A percentile compares a stretch with the other conserved stretches of the same genome.
Evolutionary conservation across 2,888 invertebrate genomes (phyloP).

Genomic region (Sarcophaga subvicina): DNA sequence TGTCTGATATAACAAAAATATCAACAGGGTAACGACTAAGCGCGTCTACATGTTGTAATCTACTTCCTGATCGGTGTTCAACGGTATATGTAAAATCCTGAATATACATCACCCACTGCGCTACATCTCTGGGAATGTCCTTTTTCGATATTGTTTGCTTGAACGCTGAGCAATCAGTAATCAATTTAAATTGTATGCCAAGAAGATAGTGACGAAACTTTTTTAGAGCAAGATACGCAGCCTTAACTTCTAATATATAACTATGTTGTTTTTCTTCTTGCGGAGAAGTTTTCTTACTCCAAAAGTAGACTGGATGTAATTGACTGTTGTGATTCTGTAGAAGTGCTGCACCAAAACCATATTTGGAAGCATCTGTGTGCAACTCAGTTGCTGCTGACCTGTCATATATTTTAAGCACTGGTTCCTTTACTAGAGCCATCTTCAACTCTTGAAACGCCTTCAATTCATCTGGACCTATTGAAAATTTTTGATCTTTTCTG

Average conservation of each 20-base stretch:
- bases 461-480: background rate
- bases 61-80: slow-evolving; percentile 1
- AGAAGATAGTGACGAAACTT: slow-evolving; percentile 52
- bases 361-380: slow-evolving; percentile 65
- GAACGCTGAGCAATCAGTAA: slow-evolving; percentile 56
- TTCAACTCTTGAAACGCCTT: slow-evolving; percentile 14
- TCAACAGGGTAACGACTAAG: slow-evolving; percentile 37
- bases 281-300: slow-evolving; percentile 50
- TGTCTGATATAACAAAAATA: background rate
- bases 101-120: slow-evolving; percentile 61
- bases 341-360: slow-evolving; percentile 64
- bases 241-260: slow-evolving; percentile 51
- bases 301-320: slow-evolving; percentile 62
- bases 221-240: slow-evolving; percentile 52
- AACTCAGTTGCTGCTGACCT: slow-evolving; percentile 60
- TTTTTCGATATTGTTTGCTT: slow-evolving; percentile 59
- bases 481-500: slow-evolving; percentile 18
- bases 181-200: slow-evolving; percentile 45
- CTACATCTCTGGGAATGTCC: slow-evolving; percentile 62
- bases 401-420: slow-evolving; percentile 55
- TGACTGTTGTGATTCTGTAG: slow-evolving; percentile 51
- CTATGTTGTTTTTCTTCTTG: slow-evolving; percentile 45
- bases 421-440: slow-evolving; percentile 21
- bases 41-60: slow-evolving; percentile 44
- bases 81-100: slow-evolving; percentile 39